A percentile compares a stretch with the other conserved stretches of the same genome.
Conservation (phyloP, 2,113 vertebrate species). For the Suncus etruscus region DNA sequence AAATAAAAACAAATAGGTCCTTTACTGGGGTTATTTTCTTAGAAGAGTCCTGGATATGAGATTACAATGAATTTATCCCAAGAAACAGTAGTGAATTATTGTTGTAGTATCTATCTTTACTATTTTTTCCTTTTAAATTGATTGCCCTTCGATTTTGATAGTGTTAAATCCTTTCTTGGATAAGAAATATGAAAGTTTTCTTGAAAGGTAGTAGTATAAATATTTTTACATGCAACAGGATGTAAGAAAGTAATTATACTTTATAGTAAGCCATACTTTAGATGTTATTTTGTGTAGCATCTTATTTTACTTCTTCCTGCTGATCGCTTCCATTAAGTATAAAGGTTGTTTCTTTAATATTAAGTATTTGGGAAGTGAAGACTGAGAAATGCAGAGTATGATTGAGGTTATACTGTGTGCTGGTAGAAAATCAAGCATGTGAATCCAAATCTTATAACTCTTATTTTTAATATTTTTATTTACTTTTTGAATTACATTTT, state of each 20-base stretch:
- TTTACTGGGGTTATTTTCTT: background rate
- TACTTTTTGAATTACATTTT: constrained; percentile 52
- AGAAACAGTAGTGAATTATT: background rate
- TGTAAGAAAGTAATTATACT: background rate
- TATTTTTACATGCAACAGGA: background rate
- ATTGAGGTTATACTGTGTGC: background rate
- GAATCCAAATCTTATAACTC: background rate
- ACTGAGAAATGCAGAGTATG: background rate
- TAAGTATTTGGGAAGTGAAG: background rate
- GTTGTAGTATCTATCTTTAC: background rate
- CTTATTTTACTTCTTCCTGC: constrained; percentile 12
- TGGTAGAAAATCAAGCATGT: background rate
- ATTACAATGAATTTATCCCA: background rate
- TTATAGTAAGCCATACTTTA: background rate
- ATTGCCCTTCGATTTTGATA: constrained; percentile 13
- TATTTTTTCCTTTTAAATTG: constrained; percentile 20
- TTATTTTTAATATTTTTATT: background rate
- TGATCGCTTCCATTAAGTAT: background rate
- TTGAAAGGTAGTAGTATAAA: background rate
- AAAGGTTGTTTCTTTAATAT: background rate
- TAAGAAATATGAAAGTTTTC: constrained; percentile 1
- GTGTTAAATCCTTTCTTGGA: constrained; percentile 24
- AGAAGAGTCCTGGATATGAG: background rate
- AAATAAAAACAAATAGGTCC: background rate
- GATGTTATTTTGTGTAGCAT: background rate